Base-by-base conservation (phyloP, 1,140 invertebrate species). In the Anadara kagoshimensis region DNA sequence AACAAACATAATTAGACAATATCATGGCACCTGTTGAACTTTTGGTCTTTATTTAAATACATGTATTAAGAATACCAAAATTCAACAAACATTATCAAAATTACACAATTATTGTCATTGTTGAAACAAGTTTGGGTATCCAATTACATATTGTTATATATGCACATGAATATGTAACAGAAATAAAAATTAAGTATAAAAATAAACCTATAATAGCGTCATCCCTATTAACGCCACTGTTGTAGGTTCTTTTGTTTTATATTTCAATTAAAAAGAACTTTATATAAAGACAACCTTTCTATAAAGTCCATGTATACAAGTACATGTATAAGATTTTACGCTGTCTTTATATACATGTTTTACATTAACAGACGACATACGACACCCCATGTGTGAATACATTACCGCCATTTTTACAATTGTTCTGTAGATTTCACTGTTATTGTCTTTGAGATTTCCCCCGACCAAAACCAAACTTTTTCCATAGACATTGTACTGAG, bases 381-480 rank as follows among this genome's bases (percentile, higher is more conserved):
- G 14, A 49, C 47, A 8, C 12, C n/a, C 16, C 16, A 65, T 22
- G 14, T 18, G 16, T 18, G 5, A 16, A 5, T 56, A n/a, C 63
- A 65, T 76, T 73, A 82, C 81, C 59, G 82, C 82, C 26, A 83
- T 56, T n/a, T 77, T 54, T 1, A 85, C 67, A 11, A 86, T 80
- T 58, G 74, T 78, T 14, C 73, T 61, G 47, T 80, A 84, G 8
- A 85, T 72, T 26, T 75, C 76, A 4, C 72, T 72, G 59, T 85
- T 85, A 24, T 79, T 78, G 20, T 84, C 83, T 18, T 70, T 59
- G 44, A 83, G 64, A 20, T 73, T 63, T 43, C 83, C 84, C 24
- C 84, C 84, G 11, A 82, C 78, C 24, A 85, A 59, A n/a, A 85
- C 76, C 54, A 85, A 67, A 59, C 62, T 76, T 43, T 68, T 61